Conservation (phyloP, 2,113 vertebrate species). For the Ornithorhynchus anatinus region DNA sequence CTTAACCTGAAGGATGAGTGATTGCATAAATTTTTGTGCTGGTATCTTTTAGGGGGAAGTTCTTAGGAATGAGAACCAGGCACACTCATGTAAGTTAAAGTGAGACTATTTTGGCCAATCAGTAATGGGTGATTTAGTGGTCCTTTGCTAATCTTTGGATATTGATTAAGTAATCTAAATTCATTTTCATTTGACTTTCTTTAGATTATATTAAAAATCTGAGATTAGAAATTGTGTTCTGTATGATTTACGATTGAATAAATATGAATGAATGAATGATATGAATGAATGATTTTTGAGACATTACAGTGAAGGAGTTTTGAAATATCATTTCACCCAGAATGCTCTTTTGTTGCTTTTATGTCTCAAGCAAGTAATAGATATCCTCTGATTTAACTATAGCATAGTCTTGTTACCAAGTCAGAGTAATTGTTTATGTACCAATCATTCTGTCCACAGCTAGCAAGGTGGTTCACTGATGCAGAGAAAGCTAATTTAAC, state of each 20-base stretch:
- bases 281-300: no score
- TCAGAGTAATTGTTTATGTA: constrained; percentile 55
- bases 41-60: constrained; percentile 28
- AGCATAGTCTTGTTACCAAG: constrained; percentile 40
- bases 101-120: constrained; percentile 43
- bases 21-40: constrained; percentile 28
- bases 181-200: constrained; percentile 70
- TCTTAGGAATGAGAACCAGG: constrained; percentile 48
- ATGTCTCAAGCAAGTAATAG: constrained; percentile 29
- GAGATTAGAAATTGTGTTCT: background rate
- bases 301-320: no score
- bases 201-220: constrained; percentile 13
- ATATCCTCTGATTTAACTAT: constrained; percentile 34
- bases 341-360: constrained; percentile 45
- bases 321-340: constrained; percentile 40
- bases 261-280: no score
- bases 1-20: constrained; percentile 47
- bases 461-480: constrained; percentile 46
- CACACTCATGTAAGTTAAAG: constrained; percentile 41
- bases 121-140: constrained; percentile 64
- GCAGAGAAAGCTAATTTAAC: constrained; percentile 50
- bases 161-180: constrained; percentile 62
- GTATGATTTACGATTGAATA: no score
- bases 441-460: constrained; percentile 49
- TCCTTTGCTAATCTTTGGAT: constrained; percentile 59